phyloP scores from a whole-genome alignment of 64 coral and sea anemone genomes.

The Actinia tenebrosa region DNA sequence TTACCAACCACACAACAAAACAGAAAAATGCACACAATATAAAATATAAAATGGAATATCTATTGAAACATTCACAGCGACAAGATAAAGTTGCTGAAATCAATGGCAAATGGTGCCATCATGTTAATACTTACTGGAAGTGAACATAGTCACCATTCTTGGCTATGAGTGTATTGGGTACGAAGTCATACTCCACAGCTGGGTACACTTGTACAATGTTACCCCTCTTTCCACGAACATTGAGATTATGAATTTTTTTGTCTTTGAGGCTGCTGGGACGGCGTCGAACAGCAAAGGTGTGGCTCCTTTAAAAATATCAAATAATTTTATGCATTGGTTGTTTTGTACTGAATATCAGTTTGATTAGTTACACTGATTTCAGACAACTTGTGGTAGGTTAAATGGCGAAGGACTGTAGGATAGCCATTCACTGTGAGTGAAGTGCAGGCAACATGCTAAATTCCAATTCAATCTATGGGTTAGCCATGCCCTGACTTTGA shows the following conservation, averaged over 20 bases:
- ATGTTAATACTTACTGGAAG: conserved; percentile 81
- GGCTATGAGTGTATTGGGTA: conserved; percentile 68
- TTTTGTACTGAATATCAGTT: too few relatives aligned
- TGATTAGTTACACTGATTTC: not conserved
- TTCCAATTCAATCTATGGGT: too few relatives aligned
- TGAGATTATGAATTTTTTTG: conserved; percentile 76
- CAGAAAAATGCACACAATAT: too few relatives aligned
- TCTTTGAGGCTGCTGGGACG: conserved; percentile 53
- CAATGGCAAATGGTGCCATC: too few relatives aligned
- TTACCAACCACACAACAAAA: too few relatives aligned
- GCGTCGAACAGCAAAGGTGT: conserved; percentile 68
- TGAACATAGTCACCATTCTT: conserved; percentile 84
- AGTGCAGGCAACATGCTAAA: too few relatives aligned
- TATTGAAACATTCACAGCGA: too few relatives aligned
- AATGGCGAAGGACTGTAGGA: not conserved
- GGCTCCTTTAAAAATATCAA: conserved; percentile 47
- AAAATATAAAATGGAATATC: too few relatives aligned
- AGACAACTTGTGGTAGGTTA: not conserved
- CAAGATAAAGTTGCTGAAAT: too few relatives aligned
- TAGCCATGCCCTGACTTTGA: too few relatives aligned
- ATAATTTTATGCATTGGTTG: not conserved
- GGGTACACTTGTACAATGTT: conserved; percentile 99
- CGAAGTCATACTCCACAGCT: conserved; percentile 94
- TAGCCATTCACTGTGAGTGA: not conserved
- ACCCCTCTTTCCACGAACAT: conserved; percentile 94